Conservation (phyloP, 2,797 vertebrate genomes). For the Pipistrellus pygmaeus region DNA sequence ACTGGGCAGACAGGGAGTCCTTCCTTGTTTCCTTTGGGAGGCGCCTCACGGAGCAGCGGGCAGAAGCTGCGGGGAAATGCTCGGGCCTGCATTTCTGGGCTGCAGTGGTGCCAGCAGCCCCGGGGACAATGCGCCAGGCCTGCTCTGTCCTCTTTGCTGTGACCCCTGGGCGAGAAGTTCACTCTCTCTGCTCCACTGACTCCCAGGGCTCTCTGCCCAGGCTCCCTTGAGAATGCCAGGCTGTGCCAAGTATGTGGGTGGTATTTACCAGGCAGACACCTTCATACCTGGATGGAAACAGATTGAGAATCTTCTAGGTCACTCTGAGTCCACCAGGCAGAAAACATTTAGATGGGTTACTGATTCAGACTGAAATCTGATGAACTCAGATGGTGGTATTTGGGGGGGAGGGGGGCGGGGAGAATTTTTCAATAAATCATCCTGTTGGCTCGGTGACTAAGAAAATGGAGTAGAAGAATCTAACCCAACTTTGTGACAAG, state of each 20-base stretch:
- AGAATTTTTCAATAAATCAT: constrained; percentile 66
- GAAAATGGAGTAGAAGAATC: constrained; percentile 63
- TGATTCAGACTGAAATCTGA: constrained; percentile 66
- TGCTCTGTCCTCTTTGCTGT: background rate
- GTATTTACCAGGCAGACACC: constrained; percentile 42
- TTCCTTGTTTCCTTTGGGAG: background rate
- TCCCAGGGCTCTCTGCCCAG: constrained; percentile 57
- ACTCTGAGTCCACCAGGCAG: constrained; percentile 67
- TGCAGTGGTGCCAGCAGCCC: background rate
- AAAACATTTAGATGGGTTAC: constrained; percentile 56
- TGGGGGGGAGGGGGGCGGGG: background rate
- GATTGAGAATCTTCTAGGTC: constrained; percentile 57
- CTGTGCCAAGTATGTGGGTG: constrained; percentile 48
- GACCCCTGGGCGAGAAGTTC: background rate
- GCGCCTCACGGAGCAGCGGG: background rate
- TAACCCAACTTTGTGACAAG: constrained; percentile 62
- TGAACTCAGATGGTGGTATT: constrained; percentile 24
- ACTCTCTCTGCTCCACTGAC: background rate
- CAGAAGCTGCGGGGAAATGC: background rate
- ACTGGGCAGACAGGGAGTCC: background rate
- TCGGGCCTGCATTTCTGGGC: background rate
- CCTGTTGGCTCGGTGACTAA: constrained; percentile 46
- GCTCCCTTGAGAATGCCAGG: constrained; percentile 32
- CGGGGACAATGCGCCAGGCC: background rate
- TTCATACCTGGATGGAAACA: constrained; percentile 50